A percentile compares a stretch with the other conserved stretches of the same genome.
These are phyloP conservation scores for Poecilia wingei DNA, from an alignment of 2,797 vertebrate species.

Conservation along the genomic window DNA sequence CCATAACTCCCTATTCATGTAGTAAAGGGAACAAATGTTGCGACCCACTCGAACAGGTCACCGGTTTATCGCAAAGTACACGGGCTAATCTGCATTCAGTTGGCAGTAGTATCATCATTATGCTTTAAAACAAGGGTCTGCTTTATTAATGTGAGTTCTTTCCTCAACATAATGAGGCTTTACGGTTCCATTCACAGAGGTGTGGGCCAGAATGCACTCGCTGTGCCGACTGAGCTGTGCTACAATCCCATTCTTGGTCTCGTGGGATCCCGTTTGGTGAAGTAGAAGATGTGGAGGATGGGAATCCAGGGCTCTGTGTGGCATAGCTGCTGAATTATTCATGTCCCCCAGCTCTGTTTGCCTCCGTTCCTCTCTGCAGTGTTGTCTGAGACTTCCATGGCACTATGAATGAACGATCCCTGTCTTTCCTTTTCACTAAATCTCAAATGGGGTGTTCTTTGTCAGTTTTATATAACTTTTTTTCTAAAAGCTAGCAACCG, in stretches of 20 bases:
- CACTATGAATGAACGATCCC: slow-evolving; percentile 45
- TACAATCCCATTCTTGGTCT: slow-evolving; percentile 48
- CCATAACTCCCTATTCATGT: background rate
- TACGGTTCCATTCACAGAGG: background rate
- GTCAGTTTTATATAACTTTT: slow-evolving; percentile 27
- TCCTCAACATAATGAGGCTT: slow-evolving; percentile 12
- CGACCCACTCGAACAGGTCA: background rate
- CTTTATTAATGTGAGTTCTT: background rate
- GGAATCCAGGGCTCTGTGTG: slow-evolving; percentile 66
- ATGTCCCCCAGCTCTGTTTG: slow-evolving; percentile 50
- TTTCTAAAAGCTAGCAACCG: background rate
- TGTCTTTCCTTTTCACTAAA: slow-evolving; percentile 50
- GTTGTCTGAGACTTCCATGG: slow-evolving; percentile 53
- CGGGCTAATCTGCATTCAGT: background rate
- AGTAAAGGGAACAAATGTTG: background rate
- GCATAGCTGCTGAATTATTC: slow-evolving; percentile 72
- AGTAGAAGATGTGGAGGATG: slow-evolving; percentile 76
- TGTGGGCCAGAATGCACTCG: slow-evolving; percentile 20
- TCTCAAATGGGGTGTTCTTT: slow-evolving; percentile 45
- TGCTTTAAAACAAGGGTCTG: background rate
- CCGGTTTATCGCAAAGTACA: background rate
- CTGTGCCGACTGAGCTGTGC: slow-evolving; percentile 33
- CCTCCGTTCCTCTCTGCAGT: slow-evolving; percentile 58
- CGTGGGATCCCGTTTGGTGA: slow-evolving; percentile 50
- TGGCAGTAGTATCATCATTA: background rate